These are phyloP conservation scores for Panorpa germanica DNA, from an alignment of 2,888 invertebrate species.

Conservation along the genomic window DNA sequence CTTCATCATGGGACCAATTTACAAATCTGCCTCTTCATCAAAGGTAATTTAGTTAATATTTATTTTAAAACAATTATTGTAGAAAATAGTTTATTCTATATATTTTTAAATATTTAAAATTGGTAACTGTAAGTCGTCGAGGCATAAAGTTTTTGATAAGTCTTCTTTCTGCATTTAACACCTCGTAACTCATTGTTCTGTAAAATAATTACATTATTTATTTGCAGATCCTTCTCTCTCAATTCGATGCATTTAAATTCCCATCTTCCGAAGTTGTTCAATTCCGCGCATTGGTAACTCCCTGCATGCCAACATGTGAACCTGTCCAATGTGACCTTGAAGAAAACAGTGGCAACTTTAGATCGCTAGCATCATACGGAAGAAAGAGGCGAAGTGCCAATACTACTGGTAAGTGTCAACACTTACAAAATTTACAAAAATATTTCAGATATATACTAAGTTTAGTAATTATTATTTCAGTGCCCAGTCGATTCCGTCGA, in stretches of 20 bases:
- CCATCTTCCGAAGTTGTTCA: conserved; percentile 89
- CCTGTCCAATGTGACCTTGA: conserved; percentile 78
- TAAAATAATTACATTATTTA: conserved; percentile 12
- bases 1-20: conserved; percentile 83
- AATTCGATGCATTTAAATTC: conserved; percentile 93
- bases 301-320: conserved; percentile 84
- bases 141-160: too few species aligned
- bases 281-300: conserved; percentile 87
- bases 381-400: conserved; percentile 54
- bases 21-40: conserved; percentile 59
- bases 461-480: not conserved
- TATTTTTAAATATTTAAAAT: conserved; percentile 4
- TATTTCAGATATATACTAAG: conserved; percentile 1
- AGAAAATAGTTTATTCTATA: not conserved
- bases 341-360: conserved; percentile 65
- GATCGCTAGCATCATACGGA: conserved; percentile 69
- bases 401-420: too few species aligned
- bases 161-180: too few species aligned
- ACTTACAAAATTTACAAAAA: too few species aligned
- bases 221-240: conserved; percentile 61
- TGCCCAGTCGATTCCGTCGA: conserved; percentile 15
- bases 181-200: not conserved
- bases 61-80: too few species aligned
- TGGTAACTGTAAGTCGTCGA: conserved; percentile 7
- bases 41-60: too few species aligned